Evolutionary conservation across 1,140 invertebrate genomes (phyloP), one percentile per base, ranked within the genome.

Genomic region (Drosophila erecta): DNA sequence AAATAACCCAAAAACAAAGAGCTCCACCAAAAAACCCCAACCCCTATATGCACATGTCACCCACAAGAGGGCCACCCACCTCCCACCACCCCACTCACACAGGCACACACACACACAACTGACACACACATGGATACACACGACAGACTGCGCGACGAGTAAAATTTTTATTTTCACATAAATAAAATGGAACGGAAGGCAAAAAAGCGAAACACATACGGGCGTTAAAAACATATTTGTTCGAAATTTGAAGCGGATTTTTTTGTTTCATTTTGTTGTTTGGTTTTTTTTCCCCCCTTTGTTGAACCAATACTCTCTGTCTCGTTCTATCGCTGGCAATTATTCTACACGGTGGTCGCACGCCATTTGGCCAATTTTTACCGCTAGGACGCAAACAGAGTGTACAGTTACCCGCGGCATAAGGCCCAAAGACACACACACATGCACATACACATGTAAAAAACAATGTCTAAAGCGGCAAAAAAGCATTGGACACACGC

Each of bases 171-270:
- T 75, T 75, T 75, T 75, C 53, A 41, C 61, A 70, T 69, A 70
- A 69, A 35, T 35, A 69, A 70, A 70, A 70, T 40, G 50, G 33
- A 30, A 30, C 30, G 30, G 30, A 30, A 30, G 27, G 46, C 24
- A 15, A 51, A 70, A 44, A 47, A 57, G 10, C 30, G 60, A 69
- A 70, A 38, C 50, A 70, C 37, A 47, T 43, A 70, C 64, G 50
- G 53, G 51, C 67, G 67, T 70, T 35, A 71, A 71, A 71, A 70
- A 70, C 65, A 76, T 67, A 76, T 83, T 74, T 60, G 44, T 62
- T 56, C 50, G 81, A 84, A 85, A 85, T 84, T 84, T 76, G 66
- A 84, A 60, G 62, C 72, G 61, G 62, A 66, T 54, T 71, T 64
- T 60, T 51, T 15, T 33, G 59, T 70, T 44, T 56, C n/a, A 12